These are phyloP conservation scores for Gonioctena quinquepunctata DNA, from an alignment of 1,140 invertebrate species.

Conservation along the genomic window DNA sequence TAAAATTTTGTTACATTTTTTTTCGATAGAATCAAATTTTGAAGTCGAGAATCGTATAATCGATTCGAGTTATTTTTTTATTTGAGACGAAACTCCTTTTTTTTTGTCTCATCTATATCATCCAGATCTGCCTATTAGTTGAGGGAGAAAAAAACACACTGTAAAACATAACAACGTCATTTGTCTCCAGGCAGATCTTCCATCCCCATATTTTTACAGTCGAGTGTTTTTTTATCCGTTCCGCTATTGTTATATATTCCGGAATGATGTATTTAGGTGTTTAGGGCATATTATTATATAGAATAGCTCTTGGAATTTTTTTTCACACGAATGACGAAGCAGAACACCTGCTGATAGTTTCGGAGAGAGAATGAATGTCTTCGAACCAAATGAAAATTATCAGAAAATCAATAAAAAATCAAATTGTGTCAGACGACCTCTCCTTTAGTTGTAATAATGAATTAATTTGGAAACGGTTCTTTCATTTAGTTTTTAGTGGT, in stretches of 20 bases:
- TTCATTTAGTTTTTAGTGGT: neutral
- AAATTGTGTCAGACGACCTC: slow-evolving; percentile 8
- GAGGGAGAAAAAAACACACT: slow-evolving; percentile 8
- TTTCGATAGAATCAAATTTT: neutral
- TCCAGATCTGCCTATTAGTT: slow-evolving; percentile 7
- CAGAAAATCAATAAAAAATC: neutral
- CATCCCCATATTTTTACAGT: slow-evolving; percentile 14
- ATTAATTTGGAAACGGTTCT: neutral
- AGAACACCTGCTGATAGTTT: neutral
- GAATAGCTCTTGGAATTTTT: neutral
- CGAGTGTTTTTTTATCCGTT: slow-evolving; percentile 4
- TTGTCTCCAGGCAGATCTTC: slow-evolving; percentile 12
- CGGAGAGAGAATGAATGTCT: neutral
- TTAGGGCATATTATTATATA: neutral
- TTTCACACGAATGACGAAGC: neutral
- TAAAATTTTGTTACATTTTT: slow-evolving; percentile 4
- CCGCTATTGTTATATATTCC: neutral
- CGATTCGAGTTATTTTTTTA: neutral
- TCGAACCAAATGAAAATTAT: neutral
- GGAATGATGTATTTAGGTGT: slow-evolving; percentile 6
- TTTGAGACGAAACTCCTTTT: neutral
- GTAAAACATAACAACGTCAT: neutral
- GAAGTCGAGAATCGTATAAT: neutral
- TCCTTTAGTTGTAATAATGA: neutral
- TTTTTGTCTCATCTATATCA: neutral